These are phyloP conservation scores for Volucella zonaria DNA, from an alignment of 2,888 invertebrate species.

Conservation along the genomic window DNA sequence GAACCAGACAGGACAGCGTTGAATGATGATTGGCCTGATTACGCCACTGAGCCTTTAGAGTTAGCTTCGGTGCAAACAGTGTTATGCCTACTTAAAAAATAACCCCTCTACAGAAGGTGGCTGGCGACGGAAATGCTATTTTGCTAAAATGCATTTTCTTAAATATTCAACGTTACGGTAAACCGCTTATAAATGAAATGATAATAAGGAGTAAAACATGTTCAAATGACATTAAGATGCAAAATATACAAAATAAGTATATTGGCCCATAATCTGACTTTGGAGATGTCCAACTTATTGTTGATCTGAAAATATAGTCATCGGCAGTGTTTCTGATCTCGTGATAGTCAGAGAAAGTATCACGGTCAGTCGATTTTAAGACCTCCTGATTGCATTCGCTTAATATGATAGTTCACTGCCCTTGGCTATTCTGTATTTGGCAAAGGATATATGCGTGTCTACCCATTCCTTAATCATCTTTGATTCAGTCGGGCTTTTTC, in stretches of 20 bases:
- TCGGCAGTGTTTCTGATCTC: constrained; percentile 76
- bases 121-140: no score
- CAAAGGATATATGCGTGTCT: constrained; percentile 83
- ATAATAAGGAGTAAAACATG: constrained; percentile 41
- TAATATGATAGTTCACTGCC: constrained; percentile 36
- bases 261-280: constrained; percentile 78
- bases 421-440: constrained; percentile 80
- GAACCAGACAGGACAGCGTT: no score
- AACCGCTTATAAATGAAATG: constrained; percentile 25
- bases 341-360: constrained; percentile 79
- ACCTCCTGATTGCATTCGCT: constrained; percentile 53
- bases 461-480: constrained; percentile 81
- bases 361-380: constrained; percentile 71
- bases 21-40: no score
- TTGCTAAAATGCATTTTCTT: no score
- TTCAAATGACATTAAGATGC: constrained; percentile 21
- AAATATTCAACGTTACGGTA: no score
- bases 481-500: constrained; percentile 79
- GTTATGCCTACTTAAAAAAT: no score
- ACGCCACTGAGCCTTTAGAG: no score
- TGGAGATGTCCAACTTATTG: constrained; percentile 76
- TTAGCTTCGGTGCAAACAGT: no score
- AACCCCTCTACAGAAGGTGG: no score
- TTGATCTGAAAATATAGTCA: constrained; percentile 74
- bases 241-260: no score